Evolutionary conservation across 2,113 vertebrate species (phyloP).

Genomic region (Nettapus auritus): DNA sequence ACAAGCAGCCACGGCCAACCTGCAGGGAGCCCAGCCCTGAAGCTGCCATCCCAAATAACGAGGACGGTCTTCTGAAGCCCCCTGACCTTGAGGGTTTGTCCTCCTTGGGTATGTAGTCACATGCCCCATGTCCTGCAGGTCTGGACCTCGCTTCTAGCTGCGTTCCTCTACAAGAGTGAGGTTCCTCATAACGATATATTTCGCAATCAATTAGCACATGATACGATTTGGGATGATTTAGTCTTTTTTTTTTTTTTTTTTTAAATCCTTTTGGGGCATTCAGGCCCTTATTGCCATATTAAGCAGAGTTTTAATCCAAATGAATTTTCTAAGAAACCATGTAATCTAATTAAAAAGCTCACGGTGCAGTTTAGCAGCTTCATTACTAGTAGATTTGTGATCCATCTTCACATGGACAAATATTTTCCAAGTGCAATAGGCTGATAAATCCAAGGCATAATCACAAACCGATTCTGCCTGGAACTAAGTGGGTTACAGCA

Average conservation of each 20-base stretch:
- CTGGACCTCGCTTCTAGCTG: not conserved
- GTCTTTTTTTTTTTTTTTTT: not conserved
- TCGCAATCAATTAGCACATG: slow-evolving; percentile 29
- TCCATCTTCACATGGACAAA: slow-evolving; percentile 19
- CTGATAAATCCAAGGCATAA: slow-evolving; percentile 27
- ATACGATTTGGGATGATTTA: slow-evolving; percentile 7
- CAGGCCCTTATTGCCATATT: slow-evolving; percentile 42
- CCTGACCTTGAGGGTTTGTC: not conserved
- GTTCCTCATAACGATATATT: not conserved
- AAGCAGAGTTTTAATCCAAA: slow-evolving; percentile 61
- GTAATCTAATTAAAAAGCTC: slow-evolving; percentile 64
- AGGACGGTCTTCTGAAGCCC: not conserved
- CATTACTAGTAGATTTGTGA: not conserved
- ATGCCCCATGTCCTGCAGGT: not conserved
- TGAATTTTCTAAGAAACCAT: slow-evolving; percentile 49
- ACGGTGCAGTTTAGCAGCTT: slow-evolving; percentile 24
- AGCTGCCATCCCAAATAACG: not conserved
- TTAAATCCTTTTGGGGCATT: not conserved
- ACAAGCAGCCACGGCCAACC: not conserved
- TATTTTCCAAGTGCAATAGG: slow-evolving; percentile 2
- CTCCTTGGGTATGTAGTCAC: not conserved
- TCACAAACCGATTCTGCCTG: slow-evolving; percentile 39
- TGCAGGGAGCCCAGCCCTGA: not conserved
- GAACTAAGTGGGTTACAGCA: slow-evolving; percentile 42
- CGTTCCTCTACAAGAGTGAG: not conserved